These are phyloP conservation scores for Wasmannia auropunctata DNA, from an alignment of 1,140 invertebrate genomes.

Conservation along the genomic window DNA sequence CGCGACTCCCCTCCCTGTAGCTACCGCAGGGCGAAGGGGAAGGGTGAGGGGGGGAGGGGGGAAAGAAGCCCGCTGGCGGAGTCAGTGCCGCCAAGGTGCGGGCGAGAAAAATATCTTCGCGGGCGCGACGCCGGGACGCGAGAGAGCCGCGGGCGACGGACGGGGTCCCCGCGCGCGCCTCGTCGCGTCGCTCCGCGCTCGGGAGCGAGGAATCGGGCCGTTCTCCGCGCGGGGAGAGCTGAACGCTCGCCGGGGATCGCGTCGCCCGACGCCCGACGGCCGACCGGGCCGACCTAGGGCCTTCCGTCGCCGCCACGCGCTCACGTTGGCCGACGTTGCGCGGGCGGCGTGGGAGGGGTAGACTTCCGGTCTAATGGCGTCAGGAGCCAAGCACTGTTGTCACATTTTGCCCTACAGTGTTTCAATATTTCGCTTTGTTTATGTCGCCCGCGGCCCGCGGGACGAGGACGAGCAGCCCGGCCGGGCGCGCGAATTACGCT, in stretches of 20 bases:
- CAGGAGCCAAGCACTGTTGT: slow-evolving; percentile 83
- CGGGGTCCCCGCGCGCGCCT: too few relatives aligned
- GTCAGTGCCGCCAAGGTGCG: slow-evolving; percentile 1
- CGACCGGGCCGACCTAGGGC: background rate
- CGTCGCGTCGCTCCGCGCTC: background rate
- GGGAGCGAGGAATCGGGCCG: background rate
- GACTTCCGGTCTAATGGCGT: slow-evolving; percentile 84
- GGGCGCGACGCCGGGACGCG: background rate
- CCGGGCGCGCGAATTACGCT: slow-evolving; percentile 41
- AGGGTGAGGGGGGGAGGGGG: too few relatives aligned
- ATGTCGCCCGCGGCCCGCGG: slow-evolving; percentile 73
- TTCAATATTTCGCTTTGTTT: slow-evolving; percentile 85
- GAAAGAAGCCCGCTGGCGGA: background rate
- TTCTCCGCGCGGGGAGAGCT: background rate
- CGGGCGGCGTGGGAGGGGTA: slow-evolving; percentile 53
- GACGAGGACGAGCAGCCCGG: slow-evolving; percentile 52
- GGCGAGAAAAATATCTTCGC: background rate
- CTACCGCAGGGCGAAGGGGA: background rate
- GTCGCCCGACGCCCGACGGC: background rate
- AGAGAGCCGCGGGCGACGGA: background rate
- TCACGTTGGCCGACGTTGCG: background rate
- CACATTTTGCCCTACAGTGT: slow-evolving; percentile 85
- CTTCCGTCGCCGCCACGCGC: background rate
- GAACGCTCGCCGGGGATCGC: background rate
- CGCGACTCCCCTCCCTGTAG: background rate